Evolutionary conservation across 2,797 vertebrate species (phyloP).

Genomic region (Xenopus petersii): DNA sequence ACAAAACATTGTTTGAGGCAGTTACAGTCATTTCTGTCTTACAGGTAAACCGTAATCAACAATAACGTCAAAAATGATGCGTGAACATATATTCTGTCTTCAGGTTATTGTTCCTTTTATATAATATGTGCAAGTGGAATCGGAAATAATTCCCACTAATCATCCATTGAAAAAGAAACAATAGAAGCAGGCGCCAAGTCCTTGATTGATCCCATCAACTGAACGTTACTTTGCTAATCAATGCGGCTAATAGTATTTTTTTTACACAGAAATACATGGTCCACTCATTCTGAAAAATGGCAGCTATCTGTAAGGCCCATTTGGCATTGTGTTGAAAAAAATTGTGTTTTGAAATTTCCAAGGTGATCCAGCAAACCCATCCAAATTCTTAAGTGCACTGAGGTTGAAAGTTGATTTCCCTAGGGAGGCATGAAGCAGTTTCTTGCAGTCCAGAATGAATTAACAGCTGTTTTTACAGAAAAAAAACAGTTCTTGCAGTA

Average conservation of each 20-base stretch:
- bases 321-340: conserved; percentile 39
- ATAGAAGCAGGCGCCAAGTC: background rate
- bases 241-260: background rate
- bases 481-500: conserved; percentile 39
- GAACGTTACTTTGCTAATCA: too few species aligned
- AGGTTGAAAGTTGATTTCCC: conserved; percentile 64
- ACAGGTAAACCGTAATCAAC: too few species aligned
- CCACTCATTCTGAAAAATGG: conserved; percentile 49
- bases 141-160: conserved; percentile 25
- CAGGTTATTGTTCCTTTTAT: background rate
- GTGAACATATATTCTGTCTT: too few species aligned
- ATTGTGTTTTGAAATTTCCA: conserved; percentile 48
- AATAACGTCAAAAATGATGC: too few species aligned
- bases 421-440: conserved; percentile 54
- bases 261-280: background rate
- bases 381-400: conserved; percentile 53
- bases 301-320: conserved; percentile 63
- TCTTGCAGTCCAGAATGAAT: conserved; percentile 29
- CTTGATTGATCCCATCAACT: background rate
- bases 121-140: conserved; percentile 48
- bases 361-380: conserved; percentile 56
- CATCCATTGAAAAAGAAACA: background rate
- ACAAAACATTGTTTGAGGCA: too few species aligned
- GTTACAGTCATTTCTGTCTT: too few species aligned
- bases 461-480: conserved; percentile 25